A percentile compares a stretch with the other conserved stretches of the same genome.
These are phyloP conservation scores for Gopherus evgoodei DNA, from an alignment of 2,113 vertebrate species.

Conservation along the genomic window DNA sequence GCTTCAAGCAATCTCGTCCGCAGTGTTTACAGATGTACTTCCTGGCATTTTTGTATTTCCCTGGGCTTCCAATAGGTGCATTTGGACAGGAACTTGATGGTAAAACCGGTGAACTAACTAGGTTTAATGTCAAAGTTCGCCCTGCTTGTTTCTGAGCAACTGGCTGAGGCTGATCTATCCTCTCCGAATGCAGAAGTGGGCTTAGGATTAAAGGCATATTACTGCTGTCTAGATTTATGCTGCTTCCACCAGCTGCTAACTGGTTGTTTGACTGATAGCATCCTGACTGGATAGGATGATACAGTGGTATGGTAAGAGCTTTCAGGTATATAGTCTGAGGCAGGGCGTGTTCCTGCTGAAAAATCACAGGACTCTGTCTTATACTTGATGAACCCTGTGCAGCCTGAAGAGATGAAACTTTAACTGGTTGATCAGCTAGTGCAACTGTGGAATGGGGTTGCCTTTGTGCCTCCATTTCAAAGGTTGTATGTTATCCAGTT, in stretches of 20 bases:
- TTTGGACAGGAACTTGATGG: conserved; percentile 61
- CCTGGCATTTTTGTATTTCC: conserved; percentile 83
- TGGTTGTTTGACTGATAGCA: conserved; percentile 63
- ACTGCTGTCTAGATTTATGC: conserved; percentile 44
- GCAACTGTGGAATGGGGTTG: neutral
- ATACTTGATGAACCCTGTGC: conserved; percentile 33
- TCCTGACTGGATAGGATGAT: conserved; percentile 73
- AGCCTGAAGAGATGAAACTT: conserved; percentile 6
- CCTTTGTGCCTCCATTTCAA: conserved; percentile 74
- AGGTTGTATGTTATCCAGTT: neutral
- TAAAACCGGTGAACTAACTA: conserved; percentile 84
- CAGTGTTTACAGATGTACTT: conserved; percentile 93
- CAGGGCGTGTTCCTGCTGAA: conserved; percentile 69
- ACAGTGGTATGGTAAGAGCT: conserved; percentile 82
- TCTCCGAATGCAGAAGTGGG: conserved; percentile 63
- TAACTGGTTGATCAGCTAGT: neutral
- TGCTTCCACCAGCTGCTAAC: conserved; percentile 36
- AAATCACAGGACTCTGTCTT: conserved; percentile 2
- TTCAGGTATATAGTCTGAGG: conserved; percentile 87
- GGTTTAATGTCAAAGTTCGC: conserved; percentile 85
- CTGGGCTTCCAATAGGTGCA: conserved; percentile 45
- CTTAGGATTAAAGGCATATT: conserved; percentile 75
- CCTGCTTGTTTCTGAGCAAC: conserved; percentile 74
- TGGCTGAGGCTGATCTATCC: neutral
- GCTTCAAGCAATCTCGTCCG: conserved; percentile 95